Evolutionary conservation across 2,888 invertebrate species (phyloP).

Genomic region (Drosophila seclusa): DNA sequence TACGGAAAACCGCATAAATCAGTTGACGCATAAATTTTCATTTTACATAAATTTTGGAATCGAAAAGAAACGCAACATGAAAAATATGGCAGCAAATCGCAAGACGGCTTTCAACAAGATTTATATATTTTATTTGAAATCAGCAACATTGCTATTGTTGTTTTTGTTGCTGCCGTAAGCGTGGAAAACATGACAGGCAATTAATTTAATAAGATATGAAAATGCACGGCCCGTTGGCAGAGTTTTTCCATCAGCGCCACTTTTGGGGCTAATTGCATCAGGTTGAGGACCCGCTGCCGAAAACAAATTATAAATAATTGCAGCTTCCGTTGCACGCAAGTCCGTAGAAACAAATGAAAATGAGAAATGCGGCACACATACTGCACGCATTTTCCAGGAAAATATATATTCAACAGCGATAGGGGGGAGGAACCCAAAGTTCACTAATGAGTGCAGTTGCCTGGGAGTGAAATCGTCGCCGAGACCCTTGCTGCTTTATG

Average conservation of each 20-base stretch:
- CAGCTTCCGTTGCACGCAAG: slow-evolving; percentile 64
- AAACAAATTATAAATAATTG: slow-evolving; percentile 79
- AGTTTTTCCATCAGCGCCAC: slow-evolving; percentile 53
- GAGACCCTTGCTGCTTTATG: slow-evolving; percentile 52
- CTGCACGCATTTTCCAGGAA: slow-evolving; percentile 67
- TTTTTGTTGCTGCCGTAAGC: slow-evolving; percentile 33
- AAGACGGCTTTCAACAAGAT: slow-evolving; percentile 64
- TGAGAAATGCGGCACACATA: slow-evolving; percentile 65
- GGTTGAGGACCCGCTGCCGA: slow-evolving; percentile 29
- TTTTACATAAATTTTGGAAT: slow-evolving; percentile 75
- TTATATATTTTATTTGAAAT: slow-evolving; percentile 60
- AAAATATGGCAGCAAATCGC: slow-evolving; percentile 78
- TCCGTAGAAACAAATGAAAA: slow-evolving; percentile 47
- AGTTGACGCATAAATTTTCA: slow-evolving; percentile 81
- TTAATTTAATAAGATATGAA: slow-evolving; percentile 67
- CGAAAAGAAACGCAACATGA: slow-evolving; percentile 67
- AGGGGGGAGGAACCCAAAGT: slow-evolving; percentile 32
- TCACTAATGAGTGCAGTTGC: slow-evolving; percentile 68
- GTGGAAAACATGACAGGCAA: slow-evolving; percentile 75
- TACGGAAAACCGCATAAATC: slow-evolving; percentile 74
- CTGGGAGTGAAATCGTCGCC: slow-evolving; percentile 25
- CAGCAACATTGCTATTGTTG: slow-evolving; percentile 40
- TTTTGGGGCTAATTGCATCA: slow-evolving; percentile 63
- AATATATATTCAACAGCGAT: slow-evolving; percentile 16
- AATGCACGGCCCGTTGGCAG: slow-evolving; percentile 37